Evolutionary conservation across 2,888 invertebrate species (phyloP), one percentile per base, ranked within the genome.

Genomic region (Eupithecia subfuscata): DNA sequence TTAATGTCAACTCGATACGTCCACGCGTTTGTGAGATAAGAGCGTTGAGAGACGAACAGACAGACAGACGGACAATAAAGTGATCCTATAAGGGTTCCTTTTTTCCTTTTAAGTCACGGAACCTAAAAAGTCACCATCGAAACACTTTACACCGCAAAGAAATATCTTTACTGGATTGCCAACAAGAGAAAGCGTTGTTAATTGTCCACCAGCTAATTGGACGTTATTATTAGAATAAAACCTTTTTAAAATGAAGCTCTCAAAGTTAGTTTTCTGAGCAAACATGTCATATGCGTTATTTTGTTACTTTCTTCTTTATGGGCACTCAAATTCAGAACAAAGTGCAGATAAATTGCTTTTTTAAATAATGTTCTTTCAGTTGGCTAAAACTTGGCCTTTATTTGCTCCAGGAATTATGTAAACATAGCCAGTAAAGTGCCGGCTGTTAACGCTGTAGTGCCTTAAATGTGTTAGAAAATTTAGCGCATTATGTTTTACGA

Each of bases 401-500:
- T 4, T 22, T 56, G 22, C 22, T 22, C 22, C 4, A 22, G 4
- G 22, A 56, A 56, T 22, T 56, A 22, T 22, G 56, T 56, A 12
- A 56, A 56, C 56, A 52, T 52, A n/a, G 52, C n/a, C 52, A 52
- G 18, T 52, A 52, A 52, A 52, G 52, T 52, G 52, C 48, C n/a
- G n/a, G n/a, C 52, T 3, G 52, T 52, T 7, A 52, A 52, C n/a
- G 5, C 52, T 52, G 52, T 18, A 52, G 52, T n/a, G 5, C 8
- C n/a, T n/a, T 52, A 52, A 52, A 56, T 22, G 56, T 56, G 56
- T 56, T 11, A 56, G 52, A 56, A 56, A 56, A 56, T 56, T n/a
- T n/a, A 75, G 70, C 64, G 74, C 76, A 78, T 80, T 83, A 78
- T 77, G 80, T 82, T 82, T 82, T 83, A 18, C 48, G n/a, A 8